A percentile compares a stretch with the other conserved stretches of the same genome.
Evolutionary conservation across 2,797 vertebrate genomes (phyloP).

Genomic region (Dendrocincla fuliginosa): DNA sequence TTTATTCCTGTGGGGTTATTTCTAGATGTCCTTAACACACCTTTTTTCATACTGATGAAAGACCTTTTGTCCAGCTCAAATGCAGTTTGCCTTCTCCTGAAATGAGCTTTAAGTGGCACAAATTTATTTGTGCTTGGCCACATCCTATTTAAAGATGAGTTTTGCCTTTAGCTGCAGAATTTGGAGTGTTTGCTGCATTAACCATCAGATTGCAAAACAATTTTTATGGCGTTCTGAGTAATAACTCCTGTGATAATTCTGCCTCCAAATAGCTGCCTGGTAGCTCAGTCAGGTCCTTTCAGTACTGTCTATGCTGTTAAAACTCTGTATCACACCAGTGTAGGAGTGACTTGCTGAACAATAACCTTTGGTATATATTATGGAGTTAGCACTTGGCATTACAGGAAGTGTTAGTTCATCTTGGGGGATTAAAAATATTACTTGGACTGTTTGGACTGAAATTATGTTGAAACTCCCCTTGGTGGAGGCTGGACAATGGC

Average conservation of each 20-base stretch:
- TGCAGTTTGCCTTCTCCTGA: not conserved
- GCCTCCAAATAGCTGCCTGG: not conserved
- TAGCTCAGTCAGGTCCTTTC: not conserved
- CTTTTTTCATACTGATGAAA: constrained; percentile 4
- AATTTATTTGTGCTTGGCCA: not conserved
- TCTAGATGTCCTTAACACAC: not conserved
- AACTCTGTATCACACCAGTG: not conserved
- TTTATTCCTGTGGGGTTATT: constrained; percentile 43
- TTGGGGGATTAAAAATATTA: not conserved
- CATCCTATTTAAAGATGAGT: not conserved
- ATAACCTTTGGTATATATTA: not conserved
- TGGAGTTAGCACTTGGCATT: not conserved
- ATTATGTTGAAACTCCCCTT: not conserved
- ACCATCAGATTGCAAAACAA: not conserved
- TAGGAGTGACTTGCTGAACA: not conserved
- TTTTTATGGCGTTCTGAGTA: constrained; percentile 6
- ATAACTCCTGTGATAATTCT: constrained; percentile 38
- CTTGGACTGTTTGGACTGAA: not conserved
- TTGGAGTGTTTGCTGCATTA: not conserved
- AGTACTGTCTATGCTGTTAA: not conserved
- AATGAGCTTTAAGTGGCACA: not conserved
- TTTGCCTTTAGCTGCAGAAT: not conserved
- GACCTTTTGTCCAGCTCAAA: not conserved
- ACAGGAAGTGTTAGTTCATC: not conserved
- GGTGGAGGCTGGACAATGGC: not conserved